These are phyloP conservation scores for Natator depressus DNA, from an alignment of 2,113 vertebrate species.

Conservation along the genomic window DNA sequence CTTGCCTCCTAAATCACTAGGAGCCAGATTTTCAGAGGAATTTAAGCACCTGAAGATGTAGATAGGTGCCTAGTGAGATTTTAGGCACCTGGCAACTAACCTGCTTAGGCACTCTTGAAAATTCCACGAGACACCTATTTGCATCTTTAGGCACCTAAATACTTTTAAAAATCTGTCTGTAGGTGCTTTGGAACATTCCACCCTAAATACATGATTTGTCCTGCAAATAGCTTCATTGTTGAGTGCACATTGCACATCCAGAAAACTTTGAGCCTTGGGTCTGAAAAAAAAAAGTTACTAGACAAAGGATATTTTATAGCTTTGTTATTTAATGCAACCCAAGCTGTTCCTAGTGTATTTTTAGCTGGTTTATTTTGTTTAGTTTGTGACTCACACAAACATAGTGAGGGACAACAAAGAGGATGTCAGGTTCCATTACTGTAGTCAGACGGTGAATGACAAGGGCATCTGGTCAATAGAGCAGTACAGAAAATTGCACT, in stretches of 20 bases:
- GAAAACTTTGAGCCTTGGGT: background rate
- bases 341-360: conserved; percentile 49
- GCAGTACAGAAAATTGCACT: conserved; percentile 67
- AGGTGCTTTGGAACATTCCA: background rate
- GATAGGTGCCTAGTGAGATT: background rate
- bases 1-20: background rate
- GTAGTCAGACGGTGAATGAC: conserved; percentile 37
- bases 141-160: background rate
- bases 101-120: background rate
- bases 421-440: conserved; percentile 58
- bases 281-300: conserved; percentile 22
- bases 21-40: background rate
- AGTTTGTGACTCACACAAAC: conserved; percentile 55
- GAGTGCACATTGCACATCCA: background rate
- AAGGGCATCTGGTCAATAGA: conserved; percentile 65
- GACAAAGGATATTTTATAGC: conserved; percentile 31
- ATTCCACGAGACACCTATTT: background rate
- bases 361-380: conserved; percentile 33
- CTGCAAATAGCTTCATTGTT: conserved; percentile 18
- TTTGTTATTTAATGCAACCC: conserved; percentile 46
- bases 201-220: background rate
- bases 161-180: background rate
- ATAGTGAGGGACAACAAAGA: conserved; percentile 39
- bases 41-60: background rate
- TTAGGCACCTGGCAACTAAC: background rate